Conservation (phyloP, 2,888 invertebrate genomes). For the Sturmia bella region DNA sequence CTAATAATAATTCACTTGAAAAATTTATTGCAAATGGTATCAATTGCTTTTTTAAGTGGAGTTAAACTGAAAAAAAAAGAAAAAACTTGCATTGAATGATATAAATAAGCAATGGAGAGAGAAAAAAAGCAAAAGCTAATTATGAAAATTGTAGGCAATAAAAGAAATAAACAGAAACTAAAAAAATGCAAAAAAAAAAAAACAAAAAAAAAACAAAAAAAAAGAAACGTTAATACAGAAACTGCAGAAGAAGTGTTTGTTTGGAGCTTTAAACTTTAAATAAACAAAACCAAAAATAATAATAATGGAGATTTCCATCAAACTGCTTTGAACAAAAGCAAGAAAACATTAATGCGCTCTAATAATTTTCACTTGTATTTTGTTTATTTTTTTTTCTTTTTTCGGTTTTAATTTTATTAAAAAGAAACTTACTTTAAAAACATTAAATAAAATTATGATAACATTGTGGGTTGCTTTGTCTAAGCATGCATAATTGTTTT, state of each 20-base stretch:
- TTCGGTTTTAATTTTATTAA: neutral
- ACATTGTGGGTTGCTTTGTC: neutral
- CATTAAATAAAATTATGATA: conserved; percentile 27
- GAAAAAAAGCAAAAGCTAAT: conserved; percentile 54
- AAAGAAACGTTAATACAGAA: conserved; percentile 33
- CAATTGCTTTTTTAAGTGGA: conserved; percentile 55
- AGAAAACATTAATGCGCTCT: conserved; percentile 49
- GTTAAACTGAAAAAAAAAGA: conserved; percentile 14
- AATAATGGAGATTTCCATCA: conserved; percentile 42
- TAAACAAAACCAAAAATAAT: neutral
- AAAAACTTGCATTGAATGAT: conserved; percentile 34
- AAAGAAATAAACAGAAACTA: conserved; percentile 33
- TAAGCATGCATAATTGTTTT: conserved; percentile 35
- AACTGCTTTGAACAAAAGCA: conserved; percentile 31
- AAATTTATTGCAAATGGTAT: conserved; percentile 57
- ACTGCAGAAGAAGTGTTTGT: conserved; percentile 40
- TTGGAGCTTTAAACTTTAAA: conserved; percentile 19
- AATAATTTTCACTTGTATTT: conserved; percentile 51
- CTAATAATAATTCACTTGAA: conserved; percentile 64
- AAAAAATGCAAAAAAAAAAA: neutral
- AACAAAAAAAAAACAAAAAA: conserved; percentile 25
- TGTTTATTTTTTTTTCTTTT: neutral
- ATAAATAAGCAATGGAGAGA: neutral
- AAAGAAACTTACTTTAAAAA: conserved; percentile 10
- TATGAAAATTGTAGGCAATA: conserved; percentile 62